Conservation (phyloP, 2,113 vertebrate species). For the Leptobrachium ailaonicum region DNA sequence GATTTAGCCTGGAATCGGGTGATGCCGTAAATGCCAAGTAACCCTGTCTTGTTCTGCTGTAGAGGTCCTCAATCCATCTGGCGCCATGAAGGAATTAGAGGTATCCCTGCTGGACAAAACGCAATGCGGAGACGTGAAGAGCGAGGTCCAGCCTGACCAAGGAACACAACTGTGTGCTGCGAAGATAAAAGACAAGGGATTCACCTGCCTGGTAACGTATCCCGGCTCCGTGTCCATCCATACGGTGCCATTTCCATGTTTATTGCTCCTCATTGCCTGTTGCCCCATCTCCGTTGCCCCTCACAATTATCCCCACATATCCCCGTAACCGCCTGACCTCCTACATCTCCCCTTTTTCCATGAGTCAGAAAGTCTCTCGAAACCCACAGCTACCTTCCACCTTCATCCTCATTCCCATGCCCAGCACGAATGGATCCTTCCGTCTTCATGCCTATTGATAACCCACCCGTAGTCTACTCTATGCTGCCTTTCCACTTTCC, state of each 20-base stretch:
- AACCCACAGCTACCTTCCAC: background rate
- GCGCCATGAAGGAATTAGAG: background rate
- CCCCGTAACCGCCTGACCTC: background rate
- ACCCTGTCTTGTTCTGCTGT: background rate
- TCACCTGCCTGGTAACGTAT: slow-evolving; percentile 25
- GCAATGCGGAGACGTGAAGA: slow-evolving; percentile 2
- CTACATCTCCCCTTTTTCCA: background rate
- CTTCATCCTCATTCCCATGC: background rate
- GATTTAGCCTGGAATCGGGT: too few species aligned
- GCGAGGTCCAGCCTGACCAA: background rate
- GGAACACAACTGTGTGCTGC: slow-evolving; percentile 4
- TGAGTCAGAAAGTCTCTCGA: background rate
- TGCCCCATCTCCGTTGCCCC: background rate
- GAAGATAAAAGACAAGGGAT: background rate
- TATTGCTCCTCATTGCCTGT: background rate
- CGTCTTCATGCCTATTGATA: background rate
- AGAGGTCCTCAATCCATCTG: background rate
- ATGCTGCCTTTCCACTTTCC: too few species aligned
- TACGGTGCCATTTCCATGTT: background rate
- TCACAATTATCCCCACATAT: too few species aligned
- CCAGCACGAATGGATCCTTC: background rate
- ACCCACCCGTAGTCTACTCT: too few species aligned
- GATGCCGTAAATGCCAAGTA: too few species aligned
- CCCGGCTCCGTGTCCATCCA: too few species aligned
- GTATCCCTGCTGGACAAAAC: slow-evolving; percentile 8